phyloP scores from a whole-genome alignment of 2,888 invertebrate species.

The Coenonympha arcania region DNA sequence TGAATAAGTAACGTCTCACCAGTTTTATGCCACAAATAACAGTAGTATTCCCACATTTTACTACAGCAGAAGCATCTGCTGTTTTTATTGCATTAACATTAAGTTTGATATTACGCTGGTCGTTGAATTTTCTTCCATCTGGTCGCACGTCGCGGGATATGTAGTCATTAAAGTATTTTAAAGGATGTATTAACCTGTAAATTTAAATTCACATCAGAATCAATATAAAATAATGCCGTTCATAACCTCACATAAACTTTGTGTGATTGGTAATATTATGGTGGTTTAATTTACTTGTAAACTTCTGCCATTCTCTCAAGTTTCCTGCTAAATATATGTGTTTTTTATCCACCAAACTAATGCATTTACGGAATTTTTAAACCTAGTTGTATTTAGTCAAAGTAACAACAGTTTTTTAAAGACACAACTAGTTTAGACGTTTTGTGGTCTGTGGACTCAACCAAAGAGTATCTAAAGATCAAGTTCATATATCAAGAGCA shows the following conservation, averaged over 20 bases:
- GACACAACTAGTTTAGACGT: too few relatives aligned
- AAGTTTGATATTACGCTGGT: slow-evolving; percentile 76
- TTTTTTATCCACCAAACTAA: too few relatives aligned
- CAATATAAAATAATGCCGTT: too few relatives aligned
- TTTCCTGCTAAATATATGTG: too few relatives aligned
- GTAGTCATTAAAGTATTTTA: slow-evolving; percentile 83
- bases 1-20: slow-evolving; percentile 66
- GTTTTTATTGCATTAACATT: slow-evolving; percentile 57
- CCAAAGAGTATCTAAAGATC: too few relatives aligned
- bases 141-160: slow-evolving; percentile 80
- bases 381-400: too few relatives aligned
- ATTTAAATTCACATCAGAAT: slow-evolving; percentile 41
- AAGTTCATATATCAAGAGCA: too few relatives aligned
- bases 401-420: too few relatives aligned
- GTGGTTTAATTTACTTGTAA: slow-evolving; percentile 49
- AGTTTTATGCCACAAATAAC: slow-evolving; percentile 90
- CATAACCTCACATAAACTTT: too few relatives aligned
- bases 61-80: slow-evolving; percentile 83
- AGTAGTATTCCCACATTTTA: slow-evolving; percentile 86
- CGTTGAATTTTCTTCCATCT: slow-evolving; percentile 82
- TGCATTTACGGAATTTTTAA: too few relatives aligned
- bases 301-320: slow-evolving; percentile 34
- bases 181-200: slow-evolving; percentile 81
- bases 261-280: background rate
- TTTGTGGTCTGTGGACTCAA: too few relatives aligned